Percentiles rank a stretch among this genome's conserved stretches.
phyloP scores from a whole-genome alignment of 2,797 vertebrate genomes.

The Channa striata region DNA sequence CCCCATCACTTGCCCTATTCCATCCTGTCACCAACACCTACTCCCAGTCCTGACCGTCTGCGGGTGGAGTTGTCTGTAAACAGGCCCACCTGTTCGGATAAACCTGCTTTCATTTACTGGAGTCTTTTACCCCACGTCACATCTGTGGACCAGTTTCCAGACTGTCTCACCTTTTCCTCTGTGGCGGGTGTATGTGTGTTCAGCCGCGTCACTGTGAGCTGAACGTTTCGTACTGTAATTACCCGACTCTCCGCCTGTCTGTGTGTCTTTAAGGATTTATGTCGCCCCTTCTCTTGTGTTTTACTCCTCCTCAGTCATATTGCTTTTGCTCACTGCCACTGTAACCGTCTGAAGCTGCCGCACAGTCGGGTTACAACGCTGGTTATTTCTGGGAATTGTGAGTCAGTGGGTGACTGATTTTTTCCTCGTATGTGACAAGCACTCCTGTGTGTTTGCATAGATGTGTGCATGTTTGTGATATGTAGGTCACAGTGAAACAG shows the following conservation, averaged over 20 bases:
- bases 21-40: background rate
- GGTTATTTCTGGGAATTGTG: constrained; percentile 20
- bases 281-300: constrained; percentile 18
- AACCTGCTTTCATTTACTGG: background rate
- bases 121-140: background rate
- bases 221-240: constrained; percentile 32
- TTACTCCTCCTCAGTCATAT: background rate
- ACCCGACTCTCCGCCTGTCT: constrained; percentile 16
- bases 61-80: constrained; percentile 5
- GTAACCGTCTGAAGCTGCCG: constrained; percentile 18
- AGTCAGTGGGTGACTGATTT: constrained; percentile 33
- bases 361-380: constrained; percentile 19
- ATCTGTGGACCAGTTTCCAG: background rate
- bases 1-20: background rate
- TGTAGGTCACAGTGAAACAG: constrained; percentile 41
- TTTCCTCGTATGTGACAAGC: constrained; percentile 28
- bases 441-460: constrained; percentile 16
- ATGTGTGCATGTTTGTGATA: constrained; percentile 17
- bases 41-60: background rate
- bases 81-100: background rate
- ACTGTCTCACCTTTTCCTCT: background rate
- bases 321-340: constrained; percentile 26
- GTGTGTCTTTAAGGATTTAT: constrained; percentile 6
- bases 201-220: constrained; percentile 7
- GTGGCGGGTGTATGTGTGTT: background rate